Evolutionary conservation across 1,140 invertebrate genomes (phyloP).

Genomic region (Thalassaphorura encarpata): DNA sequence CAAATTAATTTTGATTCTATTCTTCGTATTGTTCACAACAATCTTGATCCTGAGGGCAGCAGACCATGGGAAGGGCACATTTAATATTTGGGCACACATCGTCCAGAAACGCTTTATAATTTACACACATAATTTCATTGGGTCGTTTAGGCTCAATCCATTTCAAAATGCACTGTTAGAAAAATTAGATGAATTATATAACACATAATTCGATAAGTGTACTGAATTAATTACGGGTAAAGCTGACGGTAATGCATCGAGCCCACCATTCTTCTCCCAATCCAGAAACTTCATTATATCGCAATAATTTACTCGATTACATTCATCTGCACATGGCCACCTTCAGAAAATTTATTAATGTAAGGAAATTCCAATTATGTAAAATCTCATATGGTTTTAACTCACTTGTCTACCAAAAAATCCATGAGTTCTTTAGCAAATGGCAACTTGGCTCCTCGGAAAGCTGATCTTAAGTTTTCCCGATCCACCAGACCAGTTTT

Average conservation of each 20-base stretch:
- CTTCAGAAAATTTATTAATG: too few relatives aligned
- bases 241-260: conserved; percentile 26
- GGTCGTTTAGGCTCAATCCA: conserved; percentile 29
- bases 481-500: conserved; percentile 26
- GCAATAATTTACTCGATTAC: conserved; percentile 20
- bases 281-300: conserved; percentile 25
- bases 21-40: conserved; percentile 19
- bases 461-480: conserved; percentile 21
- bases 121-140: conserved; percentile 29
- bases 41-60: conserved; percentile 11
- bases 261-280: conserved; percentile 28
- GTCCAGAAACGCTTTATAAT: conserved; percentile 30
- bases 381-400: too few relatives aligned
- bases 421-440: conserved; percentile 23
- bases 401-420: conserved; percentile 28
- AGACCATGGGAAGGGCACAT: conserved; percentile 24
- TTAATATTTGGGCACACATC: conserved; percentile 30
- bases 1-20: not conserved
- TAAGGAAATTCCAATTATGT: too few relatives aligned
- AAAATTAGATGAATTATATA: too few relatives aligned
- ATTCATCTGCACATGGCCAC: conserved; percentile 2
- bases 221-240: too few relatives aligned
- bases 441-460: conserved; percentile 30
- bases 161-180: conserved; percentile 25
- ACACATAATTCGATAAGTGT: too few relatives aligned